Base-by-base conservation (phyloP, 2,888 invertebrate genomes). In the Orthonychiurus folsomi region DNA sequence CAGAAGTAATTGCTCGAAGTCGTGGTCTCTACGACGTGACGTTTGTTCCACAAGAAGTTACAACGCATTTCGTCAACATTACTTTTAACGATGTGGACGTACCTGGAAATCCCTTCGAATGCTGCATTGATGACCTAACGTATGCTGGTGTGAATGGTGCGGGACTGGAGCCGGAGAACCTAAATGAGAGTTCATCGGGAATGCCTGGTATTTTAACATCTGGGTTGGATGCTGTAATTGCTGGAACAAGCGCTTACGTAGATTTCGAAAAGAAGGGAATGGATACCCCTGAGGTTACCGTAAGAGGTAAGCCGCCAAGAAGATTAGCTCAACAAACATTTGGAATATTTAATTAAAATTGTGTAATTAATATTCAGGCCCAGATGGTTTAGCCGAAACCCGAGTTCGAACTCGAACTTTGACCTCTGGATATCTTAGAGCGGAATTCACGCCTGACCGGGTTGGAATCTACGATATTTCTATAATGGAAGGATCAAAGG, bases 21-120 rank as follows among this genome's bases (percentile, higher is more conserved):
- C 83, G 93, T 26, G 93, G 93, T 0, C 80, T 93, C 0, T 93
- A 93, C 75, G 92, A 93, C 75, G 93, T 93, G 1, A 93, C 93
- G 0, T 93, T 93, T 76, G 84, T 93, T 24, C 93, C 94, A 0
- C 89, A 91, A 75, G 88, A 89, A n/a, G 84, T 87, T 28, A 88
- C 89, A 72, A 84, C 91, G 5, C 93, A 94, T 77, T 91, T 87
- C 73, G 92, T 94, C 18, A 93, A 92, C 66, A 93, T 94, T 68
- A 92, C 92, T 1, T 94, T 94, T 78, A 94, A 94, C 75, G 93
- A 93, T 74, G 61, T 71, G 2, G 67, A 68, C 27, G 67, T 69
- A 23, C 71, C 71, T 79, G 92, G 92, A 25, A 92, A 89, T 77
- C 93, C 93, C 12, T 93, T 93, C 79, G 86, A 89, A 70, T 92